Conservation (phyloP, 2,888 invertebrate genomes). For the Sesamia inferens region DNA sequence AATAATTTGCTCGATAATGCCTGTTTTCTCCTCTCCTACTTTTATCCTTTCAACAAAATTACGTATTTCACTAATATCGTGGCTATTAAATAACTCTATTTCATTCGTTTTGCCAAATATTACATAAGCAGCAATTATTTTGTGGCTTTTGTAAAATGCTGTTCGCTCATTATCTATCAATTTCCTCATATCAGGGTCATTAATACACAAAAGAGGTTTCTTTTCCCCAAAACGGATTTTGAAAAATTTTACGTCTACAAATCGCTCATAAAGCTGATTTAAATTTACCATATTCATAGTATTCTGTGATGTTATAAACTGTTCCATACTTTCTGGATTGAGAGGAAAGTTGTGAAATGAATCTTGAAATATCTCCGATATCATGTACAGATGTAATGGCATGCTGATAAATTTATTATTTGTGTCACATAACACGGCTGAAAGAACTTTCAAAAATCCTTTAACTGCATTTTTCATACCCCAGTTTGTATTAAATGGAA, state of each 20-base stretch:
- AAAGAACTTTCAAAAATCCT: conserved; percentile 33
- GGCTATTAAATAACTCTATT: conserved; percentile 25
- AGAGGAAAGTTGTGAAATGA: conserved; percentile 32
- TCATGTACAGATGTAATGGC: conserved; percentile 59
- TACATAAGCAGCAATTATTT: conserved; percentile 44
- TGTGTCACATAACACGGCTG: conserved; percentile 19
- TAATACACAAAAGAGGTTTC: conserved; percentile 43
- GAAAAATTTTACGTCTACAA: conserved; percentile 55
- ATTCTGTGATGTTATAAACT: conserved; percentile 10
- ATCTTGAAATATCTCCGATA: conserved; percentile 51
- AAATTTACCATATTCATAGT: conserved; percentile 31
- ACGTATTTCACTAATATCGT: conserved; percentile 28
- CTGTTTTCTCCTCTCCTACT: conserved; percentile 55
- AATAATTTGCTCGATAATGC: conserved; percentile 50
- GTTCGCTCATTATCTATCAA: conserved; percentile 47
- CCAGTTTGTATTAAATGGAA: conserved; percentile 29
- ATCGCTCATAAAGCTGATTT: conserved; percentile 45
- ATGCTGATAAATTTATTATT: conserved; percentile 48
- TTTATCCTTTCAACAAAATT: conserved; percentile 37
- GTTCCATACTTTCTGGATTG: conserved; percentile 5
- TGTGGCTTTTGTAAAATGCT: conserved; percentile 42
- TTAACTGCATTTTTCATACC: background rate
- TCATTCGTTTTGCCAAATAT: conserved; percentile 31
- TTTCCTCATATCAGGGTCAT: conserved; percentile 52
- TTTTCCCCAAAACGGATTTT: conserved; percentile 60